Evolutionary conservation across 2,888 invertebrate species (phyloP).

Genomic region (Molorchus minor): DNA sequence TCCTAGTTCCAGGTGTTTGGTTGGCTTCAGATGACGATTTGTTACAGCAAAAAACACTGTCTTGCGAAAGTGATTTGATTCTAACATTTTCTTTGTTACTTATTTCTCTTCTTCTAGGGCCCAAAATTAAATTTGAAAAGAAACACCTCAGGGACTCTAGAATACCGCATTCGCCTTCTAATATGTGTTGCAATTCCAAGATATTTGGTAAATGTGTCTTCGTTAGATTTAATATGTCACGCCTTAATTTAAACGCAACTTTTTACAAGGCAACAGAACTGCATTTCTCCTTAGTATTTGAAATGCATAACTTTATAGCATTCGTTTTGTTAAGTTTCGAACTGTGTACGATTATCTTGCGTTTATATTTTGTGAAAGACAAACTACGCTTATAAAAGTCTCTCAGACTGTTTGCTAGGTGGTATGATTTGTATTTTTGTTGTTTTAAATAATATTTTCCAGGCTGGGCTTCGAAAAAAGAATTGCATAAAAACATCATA

Average conservation of each 20-base stretch:
- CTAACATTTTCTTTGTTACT: no score
- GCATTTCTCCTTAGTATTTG: slow-evolving; percentile 10
- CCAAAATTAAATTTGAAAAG: no score
- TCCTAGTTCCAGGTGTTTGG: slow-evolving; percentile 34
- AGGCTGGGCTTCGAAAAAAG: slow-evolving; percentile 1
- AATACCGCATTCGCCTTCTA: no score
- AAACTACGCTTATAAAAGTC: not conserved
- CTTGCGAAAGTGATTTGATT: no score
- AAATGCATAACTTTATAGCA: slow-evolving; percentile 6
- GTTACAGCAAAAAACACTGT: no score
- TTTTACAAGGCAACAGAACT: slow-evolving; percentile 1
- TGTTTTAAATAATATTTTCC: not conserved
- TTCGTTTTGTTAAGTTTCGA: slow-evolving; percentile 1
- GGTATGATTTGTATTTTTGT: slow-evolving; percentile 8
- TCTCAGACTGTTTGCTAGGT: slow-evolving; percentile 9
- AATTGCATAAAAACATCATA: slow-evolving; percentile 14
- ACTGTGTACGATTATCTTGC: slow-evolving; percentile 15
- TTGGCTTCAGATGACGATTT: slow-evolving; percentile 28
- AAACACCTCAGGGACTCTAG: no score
- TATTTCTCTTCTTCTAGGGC: no score
- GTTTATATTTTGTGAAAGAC: slow-evolving; percentile 2
- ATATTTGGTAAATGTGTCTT: slow-evolving; percentile 16
- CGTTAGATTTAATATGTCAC: slow-evolving; percentile 7
- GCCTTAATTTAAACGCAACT: slow-evolving; percentile 9
- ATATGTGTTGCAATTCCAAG: no score